These are phyloP conservation scores for Limnodromus scolopaceus DNA, from an alignment of 2,797 vertebrate species.

Conservation along the genomic window DNA sequence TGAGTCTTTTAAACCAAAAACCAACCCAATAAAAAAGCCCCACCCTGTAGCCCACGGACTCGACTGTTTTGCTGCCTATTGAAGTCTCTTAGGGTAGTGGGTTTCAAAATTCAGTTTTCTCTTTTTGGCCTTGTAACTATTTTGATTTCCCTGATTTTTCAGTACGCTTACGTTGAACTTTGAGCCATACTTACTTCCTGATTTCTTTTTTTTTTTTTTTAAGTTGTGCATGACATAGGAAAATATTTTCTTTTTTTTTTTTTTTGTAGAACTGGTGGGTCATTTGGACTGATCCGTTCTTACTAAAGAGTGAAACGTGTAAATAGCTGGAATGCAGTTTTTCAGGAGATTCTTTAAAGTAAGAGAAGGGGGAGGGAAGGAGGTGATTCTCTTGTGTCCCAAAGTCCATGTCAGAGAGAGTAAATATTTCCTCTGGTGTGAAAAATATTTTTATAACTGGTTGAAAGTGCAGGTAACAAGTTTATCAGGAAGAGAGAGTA, in stretches of 20 bases:
- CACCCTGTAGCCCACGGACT: neutral
- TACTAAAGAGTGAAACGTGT: slow-evolving; percentile 60
- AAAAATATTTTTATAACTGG: slow-evolving; percentile 60
- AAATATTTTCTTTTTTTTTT: neutral
- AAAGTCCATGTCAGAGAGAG: slow-evolving; percentile 55
- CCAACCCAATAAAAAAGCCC: neutral
- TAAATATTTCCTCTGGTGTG: slow-evolving; percentile 44
- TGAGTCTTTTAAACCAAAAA: neutral
- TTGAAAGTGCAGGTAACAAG: slow-evolving; percentile 55
- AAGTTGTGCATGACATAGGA: slow-evolving; percentile 66
- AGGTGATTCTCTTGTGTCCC: slow-evolving; percentile 63
- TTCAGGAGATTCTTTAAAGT: slow-evolving; percentile 66
- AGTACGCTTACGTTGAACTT: neutral
- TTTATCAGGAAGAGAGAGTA: slow-evolving; percentile 54
- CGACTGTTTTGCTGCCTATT: neutral
- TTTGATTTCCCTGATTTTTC: neutral
- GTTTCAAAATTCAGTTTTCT: neutral
- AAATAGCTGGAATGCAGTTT: slow-evolving; percentile 74
- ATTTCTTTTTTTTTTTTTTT: neutral
- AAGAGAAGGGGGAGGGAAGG: slow-evolving; percentile 21
- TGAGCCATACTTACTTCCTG: neutral
- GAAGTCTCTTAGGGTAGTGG: neutral
- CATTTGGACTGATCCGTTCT: slow-evolving; percentile 45
- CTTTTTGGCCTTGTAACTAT: neutral
- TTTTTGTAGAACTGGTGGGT: slow-evolving; percentile 3